Evolutionary conservation across 1,140 invertebrate genomes (phyloP).

Genomic region (Drosophila azteca): DNA sequence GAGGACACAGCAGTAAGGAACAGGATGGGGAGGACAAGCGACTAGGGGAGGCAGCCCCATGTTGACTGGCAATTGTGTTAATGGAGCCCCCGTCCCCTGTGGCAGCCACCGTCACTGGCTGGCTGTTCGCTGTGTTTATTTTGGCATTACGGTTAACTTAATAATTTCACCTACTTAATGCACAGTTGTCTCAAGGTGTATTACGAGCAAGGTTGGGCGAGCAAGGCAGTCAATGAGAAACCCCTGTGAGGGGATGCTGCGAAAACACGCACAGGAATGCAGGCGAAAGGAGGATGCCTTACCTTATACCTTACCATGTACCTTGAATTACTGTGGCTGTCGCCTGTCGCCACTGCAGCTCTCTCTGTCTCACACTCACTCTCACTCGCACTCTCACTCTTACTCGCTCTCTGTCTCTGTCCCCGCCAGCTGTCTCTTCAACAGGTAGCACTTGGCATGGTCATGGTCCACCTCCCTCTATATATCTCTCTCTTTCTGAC

Average conservation of each 20-base stretch:
- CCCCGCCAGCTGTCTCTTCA: constrained; percentile 7
- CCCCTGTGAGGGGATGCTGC: too few species aligned
- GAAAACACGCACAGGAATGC: too few species aligned
- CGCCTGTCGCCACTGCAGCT: too few species aligned
- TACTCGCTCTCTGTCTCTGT: background rate
- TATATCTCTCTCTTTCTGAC: background rate
- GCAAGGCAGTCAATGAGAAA: too few species aligned
- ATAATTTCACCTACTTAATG: constrained; percentile 64
- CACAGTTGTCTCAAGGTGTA: constrained; percentile 27
- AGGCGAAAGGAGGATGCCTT: background rate
- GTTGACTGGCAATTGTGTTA: constrained; percentile 49
- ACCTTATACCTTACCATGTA: too few species aligned
- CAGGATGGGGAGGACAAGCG: background rate
- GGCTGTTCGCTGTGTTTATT: constrained; percentile 35
- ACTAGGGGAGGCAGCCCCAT: constrained; percentile 12
- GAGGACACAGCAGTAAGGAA: background rate
- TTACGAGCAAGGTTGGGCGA: too few species aligned
- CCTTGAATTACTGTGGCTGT: too few species aligned
- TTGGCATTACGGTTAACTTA: constrained; percentile 57
- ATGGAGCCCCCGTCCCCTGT: constrained; percentile 18
- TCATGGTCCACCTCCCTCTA: background rate
- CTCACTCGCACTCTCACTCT: too few species aligned
- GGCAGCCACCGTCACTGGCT: background rate
- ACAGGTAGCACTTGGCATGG: constrained; percentile 27
- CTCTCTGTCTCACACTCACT: too few species aligned